Base-by-base conservation (phyloP, 2,888 invertebrate species). In the Iselma pallidipennis region DNA sequence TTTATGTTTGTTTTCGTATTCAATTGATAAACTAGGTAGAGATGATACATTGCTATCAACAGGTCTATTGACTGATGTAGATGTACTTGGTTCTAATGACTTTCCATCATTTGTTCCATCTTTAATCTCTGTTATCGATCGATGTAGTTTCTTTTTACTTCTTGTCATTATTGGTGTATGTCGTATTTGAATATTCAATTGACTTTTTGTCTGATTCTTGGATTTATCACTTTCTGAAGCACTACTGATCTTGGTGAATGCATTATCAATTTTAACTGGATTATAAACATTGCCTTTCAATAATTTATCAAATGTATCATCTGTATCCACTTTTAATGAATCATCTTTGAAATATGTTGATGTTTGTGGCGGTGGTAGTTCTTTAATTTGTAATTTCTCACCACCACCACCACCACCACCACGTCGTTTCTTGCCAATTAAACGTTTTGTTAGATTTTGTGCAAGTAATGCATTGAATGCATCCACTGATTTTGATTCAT, bases 291-390 rank as follows among this genome's bases (percentile, higher is more conserved):
- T 28, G 1, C 66, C 66, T 57, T 67, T 69, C 21, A 68, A 12
- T 48, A 77, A 53, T 31, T 70, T 70, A 59, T 77, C 77, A 65
- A 77, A 77, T 5, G 75, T 75, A 59, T 74, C 68, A 12, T 74
- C 69, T n/a, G 63, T 37, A 12, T 65, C 60, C 21, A 68, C 54
- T 12, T 70, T 59, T 4, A 73, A 28, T 9, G 73, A 73, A 58
- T 71, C 71, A 33, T 71, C 66, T 7, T 59, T 53, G 55, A 73
- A 50, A 45, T 67, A 57, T 26, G n/a, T n/a, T n/a, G n/a, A n/a
- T n/a, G n/a, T n/a, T n/a, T n/a, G n/a, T n/a, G n/a, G n/a, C n/a
- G n/a, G n/a, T n/a, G n/a, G n/a, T n/a, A n/a, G n/a, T n/a, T n/a
- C n/a, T n/a, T n/a, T n/a, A n/a, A n/a, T n/a, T n/a, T n/a, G n/a